Percentiles rank a stretch among this genome's conserved stretches.
phyloP scores from a whole-genome alignment of 2,113 vertebrate genomes.

The Pipa parva region DNA sequence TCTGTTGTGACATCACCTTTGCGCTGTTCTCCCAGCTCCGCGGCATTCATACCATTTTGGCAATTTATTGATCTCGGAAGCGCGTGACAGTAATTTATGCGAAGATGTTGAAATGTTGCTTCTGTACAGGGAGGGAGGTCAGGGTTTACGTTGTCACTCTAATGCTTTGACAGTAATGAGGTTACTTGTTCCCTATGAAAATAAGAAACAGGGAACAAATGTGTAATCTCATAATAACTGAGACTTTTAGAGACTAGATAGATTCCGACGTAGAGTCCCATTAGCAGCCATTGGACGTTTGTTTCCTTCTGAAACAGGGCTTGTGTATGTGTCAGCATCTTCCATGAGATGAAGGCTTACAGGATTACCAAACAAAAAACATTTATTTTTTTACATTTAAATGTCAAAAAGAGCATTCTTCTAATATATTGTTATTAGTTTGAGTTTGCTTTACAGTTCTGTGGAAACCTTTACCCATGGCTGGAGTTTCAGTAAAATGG shows the following conservation, averaged over 20 bases:
- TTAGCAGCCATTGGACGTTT: too few relatives aligned
- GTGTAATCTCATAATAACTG: conserved; percentile 13
- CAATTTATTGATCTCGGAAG: conserved; percentile 19
- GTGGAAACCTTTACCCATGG: too few relatives aligned
- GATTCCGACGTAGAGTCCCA: too few relatives aligned
- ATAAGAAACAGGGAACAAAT: conserved; percentile 5
- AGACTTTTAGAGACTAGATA: background rate
- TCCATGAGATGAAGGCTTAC: too few relatives aligned
- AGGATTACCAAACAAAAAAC: too few relatives aligned
- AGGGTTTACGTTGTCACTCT: background rate
- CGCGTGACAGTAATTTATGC: conserved; percentile 23
- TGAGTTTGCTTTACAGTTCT: too few relatives aligned
- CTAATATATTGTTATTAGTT: too few relatives aligned
- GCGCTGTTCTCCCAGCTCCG: background rate
- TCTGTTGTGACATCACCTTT: background rate
- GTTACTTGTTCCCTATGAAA: conserved; percentile 8
- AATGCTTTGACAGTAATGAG: conserved; percentile 35
- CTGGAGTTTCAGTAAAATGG: too few relatives aligned
- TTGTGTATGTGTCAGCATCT: too few relatives aligned
- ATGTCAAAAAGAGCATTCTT: too few relatives aligned
- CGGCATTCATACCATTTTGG: conserved; percentile 11
- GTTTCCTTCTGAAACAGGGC: too few relatives aligned
- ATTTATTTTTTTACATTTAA: too few relatives aligned
- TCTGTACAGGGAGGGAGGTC: background rate
- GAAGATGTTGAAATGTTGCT: conserved; percentile 5